Base-by-base conservation (phyloP, 2,113 vertebrate species). In the Prochilodus magdalenae region DNA sequence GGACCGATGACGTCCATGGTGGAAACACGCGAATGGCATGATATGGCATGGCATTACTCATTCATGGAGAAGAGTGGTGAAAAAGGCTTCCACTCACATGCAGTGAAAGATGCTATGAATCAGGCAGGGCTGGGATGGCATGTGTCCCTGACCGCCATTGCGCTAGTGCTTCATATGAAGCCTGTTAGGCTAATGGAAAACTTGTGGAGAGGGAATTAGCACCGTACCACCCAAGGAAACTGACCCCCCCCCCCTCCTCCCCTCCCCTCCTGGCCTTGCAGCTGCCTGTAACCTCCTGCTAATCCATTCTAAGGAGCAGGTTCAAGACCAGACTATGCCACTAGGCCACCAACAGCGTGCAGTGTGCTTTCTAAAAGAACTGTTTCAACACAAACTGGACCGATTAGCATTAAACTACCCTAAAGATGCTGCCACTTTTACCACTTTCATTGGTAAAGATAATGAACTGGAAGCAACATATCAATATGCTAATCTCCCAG, bases 121-220 rank as follows among this genome's bases (percentile, higher is more conserved):
- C 73, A 80, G 74, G 16, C 73, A 59, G 85, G 83, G 86, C 71
- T 69, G 79, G 82, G 85, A 86, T 83, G 82, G 80, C 33, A 14
- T 89, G 85, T 87, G 87, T 90, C 89, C 84, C 88, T 92, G 90
- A 89, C 86, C 87, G 85, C 85, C 76, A 73, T 81, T 70, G 83
- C 79, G n/a, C 83, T 79, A 83, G 85, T 80, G 83, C 84, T 91
- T 92, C 91, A 89, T 86, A 89, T 87, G 89, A 89, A 86, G 82
- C 86, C 85, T 90, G 90, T 92, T 92, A 91, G 57, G 33, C 86
- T 94, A 94, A 94, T 94, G 87, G 89, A 90, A 92, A 94, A 91
- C 92, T 86, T 93, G 89, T 93, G 93, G 83, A 82, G 85, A 89
- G 83, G 71, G 77, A 81, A 88, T 90, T 90, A 90, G 83, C 88